Evolutionary conservation across 1,140 invertebrate species (phyloP).

Genomic region (Procambarus clarkii): DNA sequence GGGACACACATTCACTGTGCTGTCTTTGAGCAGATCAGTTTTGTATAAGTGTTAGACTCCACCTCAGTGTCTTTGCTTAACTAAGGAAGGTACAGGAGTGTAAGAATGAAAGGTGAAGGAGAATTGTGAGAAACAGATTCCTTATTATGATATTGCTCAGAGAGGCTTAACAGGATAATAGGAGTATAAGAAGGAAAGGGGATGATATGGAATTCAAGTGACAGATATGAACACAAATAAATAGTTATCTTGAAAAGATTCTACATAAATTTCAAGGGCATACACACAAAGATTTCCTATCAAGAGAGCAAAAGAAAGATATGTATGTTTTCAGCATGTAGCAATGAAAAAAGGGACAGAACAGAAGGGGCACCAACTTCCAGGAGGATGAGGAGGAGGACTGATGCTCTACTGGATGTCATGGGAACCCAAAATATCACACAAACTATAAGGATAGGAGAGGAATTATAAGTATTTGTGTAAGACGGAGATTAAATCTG

Average conservation of each 20-base stretch:
- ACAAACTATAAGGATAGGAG: neutral
- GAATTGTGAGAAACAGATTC: neutral
- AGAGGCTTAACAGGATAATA: neutral
- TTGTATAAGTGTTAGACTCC: constrained; percentile 38
- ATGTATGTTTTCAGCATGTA: neutral
- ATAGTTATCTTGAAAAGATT: neutral
- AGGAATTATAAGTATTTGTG: neutral
- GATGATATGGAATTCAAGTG: neutral
- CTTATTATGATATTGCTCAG: neutral
- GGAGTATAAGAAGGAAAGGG: neutral
- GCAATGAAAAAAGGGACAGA: neutral
- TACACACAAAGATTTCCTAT: neutral
- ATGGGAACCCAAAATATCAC: neutral
- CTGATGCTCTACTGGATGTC: neutral
- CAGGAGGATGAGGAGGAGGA: neutral
- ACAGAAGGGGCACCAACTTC: neutral
- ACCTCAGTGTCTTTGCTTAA: constrained; percentile 11
- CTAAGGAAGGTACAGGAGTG: constrained; percentile 30
- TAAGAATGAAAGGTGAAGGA: constrained; percentile 15
- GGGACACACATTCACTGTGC: constrained; percentile 42
- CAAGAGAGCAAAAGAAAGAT: neutral
- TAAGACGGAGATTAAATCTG: neutral
- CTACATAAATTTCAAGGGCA: neutral
- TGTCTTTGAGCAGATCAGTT: constrained; percentile 36
- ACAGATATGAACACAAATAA: neutral